A percentile compares a stretch with the other conserved stretches of the same genome.
These are phyloP conservation scores for Ptychobarbus kaznakovi DNA, from an alignment of 2,797 vertebrate species.

Conservation along the genomic window DNA sequence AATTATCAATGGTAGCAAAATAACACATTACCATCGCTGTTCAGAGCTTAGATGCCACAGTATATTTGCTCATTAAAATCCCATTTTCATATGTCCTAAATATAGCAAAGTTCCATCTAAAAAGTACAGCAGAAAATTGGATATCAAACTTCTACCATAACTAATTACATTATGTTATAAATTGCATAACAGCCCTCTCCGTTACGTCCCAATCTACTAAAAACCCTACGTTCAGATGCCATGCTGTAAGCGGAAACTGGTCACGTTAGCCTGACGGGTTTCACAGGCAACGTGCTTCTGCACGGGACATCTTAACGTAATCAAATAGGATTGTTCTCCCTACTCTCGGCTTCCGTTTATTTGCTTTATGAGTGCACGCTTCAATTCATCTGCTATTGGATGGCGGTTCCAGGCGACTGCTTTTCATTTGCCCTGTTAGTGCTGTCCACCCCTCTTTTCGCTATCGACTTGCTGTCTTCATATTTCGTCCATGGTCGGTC, in stretches of 20 bases:
- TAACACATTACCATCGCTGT: slow-evolving; percentile 57
- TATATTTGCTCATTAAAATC: slow-evolving; percentile 59
- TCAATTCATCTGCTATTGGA: slow-evolving; percentile 63
- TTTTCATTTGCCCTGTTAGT: slow-evolving; percentile 68
- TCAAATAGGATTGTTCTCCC: slow-evolving; percentile 51
- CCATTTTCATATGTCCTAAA: slow-evolving; percentile 52
- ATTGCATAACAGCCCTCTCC: background rate
- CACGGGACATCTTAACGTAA: slow-evolving; percentile 40
- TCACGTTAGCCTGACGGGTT: background rate
- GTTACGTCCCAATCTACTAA: background rate
- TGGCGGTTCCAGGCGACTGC: slow-evolving; percentile 64
- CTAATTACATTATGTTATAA: slow-evolving; percentile 3
- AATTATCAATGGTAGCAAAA: slow-evolving; percentile 67
- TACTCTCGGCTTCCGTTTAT: slow-evolving; percentile 57
- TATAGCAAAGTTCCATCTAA: slow-evolving; percentile 36
- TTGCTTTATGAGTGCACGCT: slow-evolving; percentile 68
- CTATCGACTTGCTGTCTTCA: slow-evolving; percentile 77
- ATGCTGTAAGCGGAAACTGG: background rate
- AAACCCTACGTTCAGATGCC: background rate
- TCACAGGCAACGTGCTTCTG: background rate
- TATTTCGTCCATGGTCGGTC: slow-evolving; percentile 68
- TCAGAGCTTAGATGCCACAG: slow-evolving; percentile 42
- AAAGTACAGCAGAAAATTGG: slow-evolving; percentile 16
- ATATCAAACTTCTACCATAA: slow-evolving; percentile 22
- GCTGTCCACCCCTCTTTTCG: slow-evolving; percentile 64